A percentile compares a stretch with the other conserved stretches of the same genome.
phyloP scores from a whole-genome alignment of 2,113 vertebrate species.

The Rhinolophus ferrumequinum region DNA sequence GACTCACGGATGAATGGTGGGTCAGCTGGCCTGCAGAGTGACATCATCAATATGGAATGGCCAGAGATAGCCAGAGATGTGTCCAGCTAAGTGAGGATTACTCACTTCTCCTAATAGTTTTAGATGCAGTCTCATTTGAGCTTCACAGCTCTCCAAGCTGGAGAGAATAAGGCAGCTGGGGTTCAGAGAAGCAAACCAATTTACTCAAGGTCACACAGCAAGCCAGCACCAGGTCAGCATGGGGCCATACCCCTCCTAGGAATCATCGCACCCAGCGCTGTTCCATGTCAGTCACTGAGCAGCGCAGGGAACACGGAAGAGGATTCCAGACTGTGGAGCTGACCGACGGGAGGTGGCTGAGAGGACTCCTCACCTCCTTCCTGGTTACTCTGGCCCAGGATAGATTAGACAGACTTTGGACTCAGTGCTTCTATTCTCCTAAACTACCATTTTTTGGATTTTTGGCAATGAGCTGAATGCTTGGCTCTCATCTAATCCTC shows the following conservation, averaged over 20 bases:
- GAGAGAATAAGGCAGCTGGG: not conserved
- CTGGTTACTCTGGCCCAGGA: not conserved
- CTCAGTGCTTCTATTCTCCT: not conserved
- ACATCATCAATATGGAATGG: no score
- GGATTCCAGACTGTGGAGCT: not conserved
- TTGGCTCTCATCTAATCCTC: not conserved
- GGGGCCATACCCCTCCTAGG: not conserved
- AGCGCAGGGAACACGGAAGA: not conserved
- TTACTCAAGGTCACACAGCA: not conserved
- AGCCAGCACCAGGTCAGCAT: not conserved
- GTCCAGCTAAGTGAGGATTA: not conserved
- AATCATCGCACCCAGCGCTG: not conserved
- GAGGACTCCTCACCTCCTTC: not conserved
- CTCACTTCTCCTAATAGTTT: not conserved
- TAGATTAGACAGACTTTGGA: not conserved
- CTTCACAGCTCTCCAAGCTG: not conserved
- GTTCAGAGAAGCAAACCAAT: not conserved
- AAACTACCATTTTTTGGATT: not conserved
- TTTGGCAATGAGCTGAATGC: not conserved
- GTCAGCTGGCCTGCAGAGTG: not conserved
- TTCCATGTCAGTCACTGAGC: not conserved
- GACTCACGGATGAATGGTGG: rapidly evolving
- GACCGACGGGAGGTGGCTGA: not conserved
- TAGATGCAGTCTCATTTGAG: not conserved
- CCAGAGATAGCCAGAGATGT: not conserved